Conservation (phyloP, 2,888 invertebrate species). For the Liopterus haemorrhoidalis region DNA sequence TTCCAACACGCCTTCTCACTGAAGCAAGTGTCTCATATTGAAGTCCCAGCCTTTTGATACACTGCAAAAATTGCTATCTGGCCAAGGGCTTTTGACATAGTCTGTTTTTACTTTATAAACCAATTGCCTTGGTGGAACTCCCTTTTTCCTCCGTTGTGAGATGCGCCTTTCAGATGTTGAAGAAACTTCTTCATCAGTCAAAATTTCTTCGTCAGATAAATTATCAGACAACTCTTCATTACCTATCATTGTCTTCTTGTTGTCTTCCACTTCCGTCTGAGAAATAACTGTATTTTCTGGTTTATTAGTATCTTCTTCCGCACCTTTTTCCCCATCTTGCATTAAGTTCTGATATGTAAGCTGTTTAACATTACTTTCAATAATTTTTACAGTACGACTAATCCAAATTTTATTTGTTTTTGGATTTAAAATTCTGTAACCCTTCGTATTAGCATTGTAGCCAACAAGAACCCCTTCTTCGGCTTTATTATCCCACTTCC, state of each 20-base stretch:
- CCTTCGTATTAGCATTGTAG: too few relatives aligned
- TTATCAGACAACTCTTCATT: too few relatives aligned
- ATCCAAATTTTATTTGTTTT: constrained; percentile 5
- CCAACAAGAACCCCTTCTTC: too few relatives aligned
- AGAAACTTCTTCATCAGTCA: background rate
- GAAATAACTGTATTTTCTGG: too few relatives aligned
- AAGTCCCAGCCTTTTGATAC: too few relatives aligned
- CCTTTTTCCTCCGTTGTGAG: constrained; percentile 6
- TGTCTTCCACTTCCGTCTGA: too few relatives aligned
- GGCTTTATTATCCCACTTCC: constrained; percentile 36
- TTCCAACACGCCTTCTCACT: too few relatives aligned
- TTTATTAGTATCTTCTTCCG: background rate
- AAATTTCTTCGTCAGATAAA: background rate
- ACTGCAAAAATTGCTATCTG: too few relatives aligned
- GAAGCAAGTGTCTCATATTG: too few relatives aligned
- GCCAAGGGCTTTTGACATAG: constrained; percentile 4
- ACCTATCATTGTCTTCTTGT: too few relatives aligned
- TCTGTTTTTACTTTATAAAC: constrained; percentile 1
- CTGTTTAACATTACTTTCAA: constrained; percentile 4
- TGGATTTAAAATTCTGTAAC: constrained; percentile 9
- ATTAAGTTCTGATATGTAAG: too few relatives aligned
- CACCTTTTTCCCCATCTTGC: too few relatives aligned
- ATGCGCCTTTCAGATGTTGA: constrained; percentile 3
- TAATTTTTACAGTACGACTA: constrained; percentile 8
- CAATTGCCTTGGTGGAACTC: background rate